Percentiles rank a stretch among this genome's conserved stretches.
Evolutionary conservation across 2,113 vertebrate species (phyloP).

Genomic region (Odobenus rosmarus): DNA sequence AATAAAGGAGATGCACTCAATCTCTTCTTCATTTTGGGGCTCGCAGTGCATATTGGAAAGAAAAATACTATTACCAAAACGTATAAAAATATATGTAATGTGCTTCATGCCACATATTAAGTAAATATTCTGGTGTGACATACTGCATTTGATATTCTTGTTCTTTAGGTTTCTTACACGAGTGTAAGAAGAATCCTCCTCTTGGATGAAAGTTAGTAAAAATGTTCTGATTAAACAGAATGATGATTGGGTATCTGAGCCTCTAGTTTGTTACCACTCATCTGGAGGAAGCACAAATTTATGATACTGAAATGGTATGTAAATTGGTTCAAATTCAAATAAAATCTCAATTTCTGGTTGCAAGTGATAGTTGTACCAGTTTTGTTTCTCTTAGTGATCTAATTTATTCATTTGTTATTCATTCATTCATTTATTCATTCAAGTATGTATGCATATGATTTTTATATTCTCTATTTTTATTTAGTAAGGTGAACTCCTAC

Average conservation of each 20-base stretch:
- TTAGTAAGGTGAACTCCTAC: neutral
- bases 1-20: neutral
- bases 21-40: neutral
- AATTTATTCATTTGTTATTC: neutral
- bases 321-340: neutral
- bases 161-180: neutral
- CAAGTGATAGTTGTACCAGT: neutral
- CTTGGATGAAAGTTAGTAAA: neutral
- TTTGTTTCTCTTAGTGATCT: neutral
- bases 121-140: neutral
- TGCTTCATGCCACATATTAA: neutral
- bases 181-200: neutral
- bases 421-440: neutral
- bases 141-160: neutral
- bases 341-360: neutral
- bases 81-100: neutral
- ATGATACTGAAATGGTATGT: neutral
- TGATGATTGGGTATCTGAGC: neutral
- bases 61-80: neutral
- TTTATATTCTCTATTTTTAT: neutral
- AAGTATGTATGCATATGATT: neutral
- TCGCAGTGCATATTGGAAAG: neutral
- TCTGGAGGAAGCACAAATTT: neutral
- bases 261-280: neutral
- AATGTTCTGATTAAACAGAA: neutral